Conservation (phyloP, 1,140 invertebrate genomes). For the Trichonephila inaurata region DNA sequence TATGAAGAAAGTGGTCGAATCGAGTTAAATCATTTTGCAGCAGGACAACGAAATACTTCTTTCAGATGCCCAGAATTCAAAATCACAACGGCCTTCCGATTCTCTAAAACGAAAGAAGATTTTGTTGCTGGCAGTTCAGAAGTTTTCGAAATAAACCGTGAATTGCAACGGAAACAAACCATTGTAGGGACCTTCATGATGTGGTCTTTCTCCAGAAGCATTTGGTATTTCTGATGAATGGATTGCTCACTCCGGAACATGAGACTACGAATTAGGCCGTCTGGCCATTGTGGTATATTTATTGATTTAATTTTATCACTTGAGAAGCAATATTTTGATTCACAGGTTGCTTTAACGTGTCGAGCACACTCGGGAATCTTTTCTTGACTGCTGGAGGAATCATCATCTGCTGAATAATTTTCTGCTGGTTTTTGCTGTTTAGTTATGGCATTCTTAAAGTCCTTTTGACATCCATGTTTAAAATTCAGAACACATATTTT, state of each 20-base stretch:
- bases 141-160: neutral
- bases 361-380: neutral
- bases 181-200: constrained; percentile 21
- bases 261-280: neutral
- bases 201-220: neutral
- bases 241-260: constrained; percentile 53
- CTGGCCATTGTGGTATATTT: neutral
- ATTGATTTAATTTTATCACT: neutral
- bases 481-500: neutral
- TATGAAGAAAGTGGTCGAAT: too few species aligned
- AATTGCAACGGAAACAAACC: neutral
- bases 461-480: neutral
- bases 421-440: neutral
- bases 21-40: neutral
- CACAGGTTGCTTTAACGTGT: neutral
- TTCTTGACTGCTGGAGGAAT: too few species aligned
- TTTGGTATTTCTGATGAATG: constrained; percentile 60
- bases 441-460: neutral
- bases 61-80: neutral
- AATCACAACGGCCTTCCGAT: neutral
- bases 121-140: neutral
- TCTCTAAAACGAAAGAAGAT: neutral
- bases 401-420: neutral
- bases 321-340: neutral
- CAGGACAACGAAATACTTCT: neutral